Conservation (phyloP, 2,797 vertebrate genomes). For the Oreochromis mossambicus region DNA sequence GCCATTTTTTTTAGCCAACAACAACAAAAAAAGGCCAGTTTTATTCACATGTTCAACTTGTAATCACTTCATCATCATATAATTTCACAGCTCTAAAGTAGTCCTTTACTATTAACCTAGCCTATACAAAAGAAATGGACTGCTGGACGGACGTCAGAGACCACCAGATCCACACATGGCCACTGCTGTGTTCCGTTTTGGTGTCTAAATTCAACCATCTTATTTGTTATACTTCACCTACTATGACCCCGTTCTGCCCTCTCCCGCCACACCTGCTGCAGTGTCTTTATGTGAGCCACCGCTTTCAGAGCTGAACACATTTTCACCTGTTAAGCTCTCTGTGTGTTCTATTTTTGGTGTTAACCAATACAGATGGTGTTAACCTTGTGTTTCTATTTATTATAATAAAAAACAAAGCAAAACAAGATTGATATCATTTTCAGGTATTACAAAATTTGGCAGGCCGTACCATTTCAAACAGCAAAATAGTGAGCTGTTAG, state of each 20-base stretch:
- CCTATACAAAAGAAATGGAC: neutral
- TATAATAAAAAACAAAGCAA: neutral
- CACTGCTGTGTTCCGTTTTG: neutral
- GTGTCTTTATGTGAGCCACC: neutral
- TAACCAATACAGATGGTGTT: neutral
- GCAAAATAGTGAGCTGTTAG: neutral
- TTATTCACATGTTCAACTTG: neutral
- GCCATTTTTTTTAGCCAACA: neutral
- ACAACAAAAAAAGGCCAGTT: neutral
- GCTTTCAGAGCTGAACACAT: neutral
- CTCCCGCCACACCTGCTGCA: neutral
- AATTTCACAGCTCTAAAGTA: neutral
- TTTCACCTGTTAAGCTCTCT: neutral
- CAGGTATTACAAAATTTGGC: neutral
- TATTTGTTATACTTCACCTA: slow-evolving; percentile 44
- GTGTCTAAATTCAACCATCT: slow-evolving; percentile 23
- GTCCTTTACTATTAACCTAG: neutral
- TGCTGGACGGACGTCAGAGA: neutral
- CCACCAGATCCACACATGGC: neutral
- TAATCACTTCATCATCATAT: neutral
- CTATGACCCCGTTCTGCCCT: slow-evolving; percentile 2
- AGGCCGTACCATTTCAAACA: neutral
- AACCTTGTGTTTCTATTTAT: neutral
- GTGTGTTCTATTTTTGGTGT: neutral
- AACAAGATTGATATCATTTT: neutral